phyloP scores from a whole-genome alignment of 2,113 vertebrate species.

The Cyanoderma ruficeps region DNA sequence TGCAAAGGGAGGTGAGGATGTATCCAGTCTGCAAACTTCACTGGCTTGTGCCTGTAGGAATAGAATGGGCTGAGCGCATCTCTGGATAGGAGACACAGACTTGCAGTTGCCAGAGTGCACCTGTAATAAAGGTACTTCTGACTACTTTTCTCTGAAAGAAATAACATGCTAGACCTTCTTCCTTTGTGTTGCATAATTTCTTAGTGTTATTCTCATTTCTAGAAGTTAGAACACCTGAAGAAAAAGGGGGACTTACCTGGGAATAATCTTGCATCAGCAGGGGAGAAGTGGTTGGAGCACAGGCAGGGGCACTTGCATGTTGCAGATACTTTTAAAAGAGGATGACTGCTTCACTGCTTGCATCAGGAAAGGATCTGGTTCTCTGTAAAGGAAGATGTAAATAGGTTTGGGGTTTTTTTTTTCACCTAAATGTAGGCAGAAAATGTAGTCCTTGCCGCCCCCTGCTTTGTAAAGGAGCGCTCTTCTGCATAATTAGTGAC shows the following conservation, averaged over 20 bases:
- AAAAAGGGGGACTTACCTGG: background rate
- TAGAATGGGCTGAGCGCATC: background rate
- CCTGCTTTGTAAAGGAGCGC: background rate
- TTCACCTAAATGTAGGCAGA: background rate
- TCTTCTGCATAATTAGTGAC: background rate
- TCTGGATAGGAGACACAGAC: background rate
- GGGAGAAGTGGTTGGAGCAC: background rate
- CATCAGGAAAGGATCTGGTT: background rate
- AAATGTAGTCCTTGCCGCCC: background rate
- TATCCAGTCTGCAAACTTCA: background rate
- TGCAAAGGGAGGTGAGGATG: background rate
- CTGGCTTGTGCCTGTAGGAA: background rate
- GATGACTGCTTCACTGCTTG: background rate
- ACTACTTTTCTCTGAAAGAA: background rate
- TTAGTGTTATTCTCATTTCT: background rate
- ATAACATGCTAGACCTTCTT: background rate
- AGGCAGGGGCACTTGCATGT: background rate
- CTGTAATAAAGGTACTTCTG: background rate
- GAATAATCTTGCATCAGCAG: background rate
- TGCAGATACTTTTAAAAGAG: background rate
- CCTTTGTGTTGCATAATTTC: background rate
- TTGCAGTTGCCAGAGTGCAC: background rate
- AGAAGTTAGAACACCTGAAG: background rate
- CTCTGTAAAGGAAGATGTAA: background rate
- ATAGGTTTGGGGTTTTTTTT: fast-evolving